Evolutionary conservation across 2,113 vertebrate species (phyloP), one percentile per base, ranked within the genome.

Genomic region (Anser cygnoides): DNA sequence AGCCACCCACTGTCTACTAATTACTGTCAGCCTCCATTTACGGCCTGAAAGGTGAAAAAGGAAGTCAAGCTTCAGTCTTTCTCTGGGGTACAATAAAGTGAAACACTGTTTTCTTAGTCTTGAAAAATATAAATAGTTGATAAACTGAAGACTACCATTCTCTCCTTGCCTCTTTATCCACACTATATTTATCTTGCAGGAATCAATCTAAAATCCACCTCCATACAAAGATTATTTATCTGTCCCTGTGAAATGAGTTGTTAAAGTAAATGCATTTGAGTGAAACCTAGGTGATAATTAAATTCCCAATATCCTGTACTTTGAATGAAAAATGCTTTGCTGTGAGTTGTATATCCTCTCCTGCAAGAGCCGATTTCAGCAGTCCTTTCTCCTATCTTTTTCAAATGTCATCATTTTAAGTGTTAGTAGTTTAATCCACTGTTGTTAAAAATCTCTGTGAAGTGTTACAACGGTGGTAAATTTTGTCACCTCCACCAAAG

Each of bases 1-100:
- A 97, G 49, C 63, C 85, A 58, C 85, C 83, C 84, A 91, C 25
- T 0, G 0, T 28, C 59, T 73, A n/a, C 86, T 96, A 92, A 93
- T 97, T 96, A 91, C 91, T n/a, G 63, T 92, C 84, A 88, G 84
- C 95, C 95, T 96, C 50, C 61, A 3, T 84, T 95, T 93, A 77
- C 28, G 92, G 58, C 74, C 89, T 95, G 95, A 83, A 91, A 91
- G 89, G 76, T 90, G 68, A 74, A 57, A 93, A 37, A 90, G 82
- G 61, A 83, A 63, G 41, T 63, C 43, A 88, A 39, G 41, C 44
- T 74, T 46, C 37, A 78, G 87, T 35, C 46, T 81, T 77, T 65
- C 87, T 88, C 94, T 85, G 50, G 88, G 74, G 70, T 59, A 87
- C 54, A 83, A 11, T 26, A 85, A 28, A 18, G 59, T 37, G 62